Evolutionary conservation across 2,888 invertebrate species (phyloP), one percentile per base, ranked within the genome.

Genomic region (Drosophila mimetica): DNA sequence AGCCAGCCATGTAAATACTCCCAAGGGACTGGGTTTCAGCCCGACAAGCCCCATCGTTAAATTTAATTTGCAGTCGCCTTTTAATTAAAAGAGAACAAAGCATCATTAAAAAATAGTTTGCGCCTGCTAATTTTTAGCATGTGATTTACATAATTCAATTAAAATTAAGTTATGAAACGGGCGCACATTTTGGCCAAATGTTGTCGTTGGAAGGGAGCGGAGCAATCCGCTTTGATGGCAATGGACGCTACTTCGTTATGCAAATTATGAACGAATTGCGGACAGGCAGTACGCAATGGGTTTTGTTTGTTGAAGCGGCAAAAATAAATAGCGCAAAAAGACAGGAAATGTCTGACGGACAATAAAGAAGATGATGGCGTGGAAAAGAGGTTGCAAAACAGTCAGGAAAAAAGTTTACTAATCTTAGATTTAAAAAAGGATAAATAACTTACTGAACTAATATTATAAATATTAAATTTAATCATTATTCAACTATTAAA

Each of bases 81-180:
- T 83, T 88, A 83, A 88, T 83, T 88, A 83, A 83, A 88, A 57
- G 86, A 72, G 69, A 46, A 77, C 86, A 79, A 79, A 86, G 86
- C 83, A 51, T 79, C 86, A 77, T 83, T 83, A 83, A 86, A 88
- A 82, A 83, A 79, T 83, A 83, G 88, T 88, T 87, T 79, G 75
- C 75, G 88, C 86, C 86, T 88, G 88, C 82, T 88, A 83, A 83
- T 83, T 83, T 87, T 83, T 83, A 86, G 86, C 73, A 54, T 52
- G 84, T 77, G 84, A 88, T 83, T 83, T 83, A 86, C 82, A 83
- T 83, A 83, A 88, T 83, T 88, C 84, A 83, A 83, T 83, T 83
- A 88, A 83, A 88, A 83, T 83, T 83, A 75, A 88, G 88, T 83
- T 86, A 83, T 86, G 83, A 88, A 86, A 79, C 73, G 71, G 77